Conservation (phyloP, 2,797 vertebrate genomes). For the Phataginus tricuspis region DNA sequence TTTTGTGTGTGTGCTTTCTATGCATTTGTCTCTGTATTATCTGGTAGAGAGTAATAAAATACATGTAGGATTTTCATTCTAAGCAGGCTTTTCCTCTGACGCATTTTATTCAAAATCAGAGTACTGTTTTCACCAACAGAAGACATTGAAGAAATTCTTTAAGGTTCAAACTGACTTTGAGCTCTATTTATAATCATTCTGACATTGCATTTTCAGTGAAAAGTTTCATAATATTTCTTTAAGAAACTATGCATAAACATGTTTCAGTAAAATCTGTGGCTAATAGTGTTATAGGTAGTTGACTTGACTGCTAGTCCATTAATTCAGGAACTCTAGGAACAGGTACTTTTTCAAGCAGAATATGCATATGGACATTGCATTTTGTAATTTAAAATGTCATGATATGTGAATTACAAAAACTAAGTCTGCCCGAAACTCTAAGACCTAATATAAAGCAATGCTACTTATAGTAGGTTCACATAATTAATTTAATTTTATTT, state of each 20-base stretch:
- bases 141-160: conserved; percentile 38
- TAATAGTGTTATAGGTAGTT: background rate
- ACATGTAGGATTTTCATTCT: conserved; percentile 58
- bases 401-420: background rate
- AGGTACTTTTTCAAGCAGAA: conserved; percentile 25
- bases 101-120: conserved; percentile 52
- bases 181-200: conserved; percentile 3
- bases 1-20: conserved; percentile 39
- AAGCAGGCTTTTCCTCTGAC: conserved; percentile 68
- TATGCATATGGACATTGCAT: conserved; percentile 12
- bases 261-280: background rate
- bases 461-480: background rate
- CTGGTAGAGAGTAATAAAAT: conserved; percentile 5
- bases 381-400: conserved; percentile 3
- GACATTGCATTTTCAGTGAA: conserved; percentile 9
- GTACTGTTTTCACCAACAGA: conserved; percentile 35
- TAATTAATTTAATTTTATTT: conserved; percentile 23
- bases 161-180: conserved; percentile 12
- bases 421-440: background rate
- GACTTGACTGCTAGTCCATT: conserved; percentile 11
- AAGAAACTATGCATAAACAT: background rate
- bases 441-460: background rate
- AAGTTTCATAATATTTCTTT: conserved; percentile 34
- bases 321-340: conserved; percentile 32
- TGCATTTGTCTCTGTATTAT: conserved; percentile 30